phyloP scores from a whole-genome alignment of 1,140 invertebrate genomes.

The Aphidius gifuensis region DNA sequence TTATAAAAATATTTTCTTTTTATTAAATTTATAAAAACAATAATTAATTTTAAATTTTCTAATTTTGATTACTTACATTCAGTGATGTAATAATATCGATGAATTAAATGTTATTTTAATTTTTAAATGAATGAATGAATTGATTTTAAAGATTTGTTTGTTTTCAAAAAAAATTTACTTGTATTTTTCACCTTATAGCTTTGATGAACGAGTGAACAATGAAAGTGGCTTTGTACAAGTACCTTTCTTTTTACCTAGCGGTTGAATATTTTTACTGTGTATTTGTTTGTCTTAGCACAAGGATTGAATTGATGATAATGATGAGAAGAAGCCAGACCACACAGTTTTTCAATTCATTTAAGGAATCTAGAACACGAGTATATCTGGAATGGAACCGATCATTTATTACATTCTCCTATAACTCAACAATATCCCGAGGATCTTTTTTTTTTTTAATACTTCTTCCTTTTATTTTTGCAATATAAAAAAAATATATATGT shows the following conservation, averaged over 20 bases:
- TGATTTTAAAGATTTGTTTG: no score
- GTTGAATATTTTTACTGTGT: not conserved
- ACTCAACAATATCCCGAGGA: no score
- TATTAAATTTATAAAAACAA: not conserved
- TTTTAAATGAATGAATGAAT: not conserved
- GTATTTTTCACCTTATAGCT: constrained; percentile 32
- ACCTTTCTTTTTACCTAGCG: constrained; percentile 33
- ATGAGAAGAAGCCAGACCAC: no score
- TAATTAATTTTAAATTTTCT: no score
- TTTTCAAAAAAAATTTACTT: not conserved
- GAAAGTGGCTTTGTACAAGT: constrained; percentile 46
- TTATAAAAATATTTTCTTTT: constrained; percentile 23
- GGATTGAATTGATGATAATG: no score
- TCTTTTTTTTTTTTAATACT: not conserved
- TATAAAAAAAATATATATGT: not conserved
- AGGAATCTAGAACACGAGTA: constrained; percentile 39
- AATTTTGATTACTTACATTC: no score
- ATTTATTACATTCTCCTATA: constrained; percentile 10
- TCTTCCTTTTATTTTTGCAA: not conserved
- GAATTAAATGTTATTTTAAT: not conserved
- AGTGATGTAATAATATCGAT: not conserved
- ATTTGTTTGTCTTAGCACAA: no score
- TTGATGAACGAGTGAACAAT: constrained; percentile 47
- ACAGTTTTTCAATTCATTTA: not conserved
- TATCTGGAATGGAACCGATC: constrained; percentile 40